Conservation (phyloP, 2,113 vertebrate species). For the Stegostoma tigrinum region DNA sequence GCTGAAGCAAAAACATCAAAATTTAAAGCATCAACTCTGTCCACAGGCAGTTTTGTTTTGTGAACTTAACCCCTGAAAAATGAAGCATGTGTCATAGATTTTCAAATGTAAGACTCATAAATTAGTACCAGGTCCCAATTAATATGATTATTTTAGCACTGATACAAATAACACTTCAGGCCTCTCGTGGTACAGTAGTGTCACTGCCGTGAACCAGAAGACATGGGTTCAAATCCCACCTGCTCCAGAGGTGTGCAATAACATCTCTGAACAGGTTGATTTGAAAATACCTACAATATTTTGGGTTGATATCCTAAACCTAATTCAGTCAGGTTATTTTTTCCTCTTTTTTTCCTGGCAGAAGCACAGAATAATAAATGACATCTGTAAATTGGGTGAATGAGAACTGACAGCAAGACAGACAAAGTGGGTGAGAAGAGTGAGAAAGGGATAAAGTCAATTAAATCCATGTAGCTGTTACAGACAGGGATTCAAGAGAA, state of each 20-base stretch:
- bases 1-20: constrained; percentile 50
- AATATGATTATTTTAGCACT: neutral
- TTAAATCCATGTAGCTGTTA: no score
- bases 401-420: no score
- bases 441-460: no score
- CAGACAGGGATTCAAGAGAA: no score
- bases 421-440: no score
- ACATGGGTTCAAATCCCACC: no score
- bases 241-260: no score
- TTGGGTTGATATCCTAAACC: neutral
- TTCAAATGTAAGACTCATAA: neutral
- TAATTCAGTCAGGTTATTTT: neutral
- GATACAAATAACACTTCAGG: neutral
- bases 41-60: neutral
- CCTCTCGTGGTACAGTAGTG: no score
- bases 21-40: neutral
- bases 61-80: neutral
- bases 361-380: neutral
- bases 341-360: neutral
- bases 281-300: no score
- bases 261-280: no score
- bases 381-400: no score
- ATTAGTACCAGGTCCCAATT: neutral
- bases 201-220: no score
- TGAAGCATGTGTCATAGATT: neutral